These are phyloP conservation scores for Electrona antarctica DNA, from an alignment of 2,113 vertebrate species.

Conservation along the genomic window DNA sequence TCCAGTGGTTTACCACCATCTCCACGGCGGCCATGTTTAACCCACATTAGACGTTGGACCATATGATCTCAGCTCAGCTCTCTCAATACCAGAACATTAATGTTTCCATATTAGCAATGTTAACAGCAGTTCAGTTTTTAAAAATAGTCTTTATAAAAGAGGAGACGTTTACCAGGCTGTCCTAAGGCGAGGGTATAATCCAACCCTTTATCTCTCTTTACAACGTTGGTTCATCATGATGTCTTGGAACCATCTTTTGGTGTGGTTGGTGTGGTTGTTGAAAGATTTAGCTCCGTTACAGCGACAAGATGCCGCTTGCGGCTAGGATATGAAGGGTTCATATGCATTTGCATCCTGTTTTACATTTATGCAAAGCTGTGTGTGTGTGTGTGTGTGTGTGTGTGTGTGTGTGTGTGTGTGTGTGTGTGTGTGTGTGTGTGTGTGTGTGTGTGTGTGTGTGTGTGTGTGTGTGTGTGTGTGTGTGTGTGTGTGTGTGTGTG, in stretches of 20 bases:
- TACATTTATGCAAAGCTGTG: slow-evolving; percentile 44
- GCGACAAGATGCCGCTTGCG: background rate
- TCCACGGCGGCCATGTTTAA: background rate
- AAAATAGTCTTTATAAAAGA: background rate
- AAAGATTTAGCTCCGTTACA: background rate
- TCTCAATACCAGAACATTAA: slow-evolving; percentile 18
- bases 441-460: too few species aligned
- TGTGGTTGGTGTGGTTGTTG: background rate
- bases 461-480: background rate
- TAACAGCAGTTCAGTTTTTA: slow-evolving; percentile 22
- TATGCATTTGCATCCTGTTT: slow-evolving; percentile 57
- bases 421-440: too few species aligned
- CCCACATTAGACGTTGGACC: slow-evolving; percentile 36
- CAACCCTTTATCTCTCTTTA: background rate
- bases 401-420: too few species aligned
- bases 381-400: background rate
- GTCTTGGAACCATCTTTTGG: background rate
- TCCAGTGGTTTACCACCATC: slow-evolving; percentile 28
- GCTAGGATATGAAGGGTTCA: background rate
- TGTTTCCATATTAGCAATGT: slow-evolving; percentile 26
- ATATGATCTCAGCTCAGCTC: slow-evolving; percentile 32
- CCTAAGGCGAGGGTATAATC: background rate
- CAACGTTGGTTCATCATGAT: background rate
- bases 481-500: too few species aligned
- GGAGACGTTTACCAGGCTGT: background rate